Evolutionary conservation across 2,888 invertebrate species (phyloP).

Genomic region (Orgyia antiqua): DNA sequence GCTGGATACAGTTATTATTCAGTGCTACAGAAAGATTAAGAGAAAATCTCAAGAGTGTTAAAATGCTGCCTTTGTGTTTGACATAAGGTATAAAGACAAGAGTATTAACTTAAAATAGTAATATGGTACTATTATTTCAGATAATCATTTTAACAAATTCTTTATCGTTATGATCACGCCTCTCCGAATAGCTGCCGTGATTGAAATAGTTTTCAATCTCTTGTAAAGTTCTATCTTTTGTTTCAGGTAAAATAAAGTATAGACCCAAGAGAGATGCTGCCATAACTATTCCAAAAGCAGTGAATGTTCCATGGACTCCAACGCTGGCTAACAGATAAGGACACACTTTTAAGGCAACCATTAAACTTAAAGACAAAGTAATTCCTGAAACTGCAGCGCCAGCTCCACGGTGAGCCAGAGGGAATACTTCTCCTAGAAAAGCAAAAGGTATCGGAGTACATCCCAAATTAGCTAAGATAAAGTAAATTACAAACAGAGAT

Average conservation of each 20-base stretch:
- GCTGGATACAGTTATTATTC: no score
- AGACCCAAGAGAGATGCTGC: not conserved
- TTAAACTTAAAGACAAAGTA: slow-evolving; percentile 46
- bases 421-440: slow-evolving; percentile 36
- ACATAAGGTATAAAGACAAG: no score
- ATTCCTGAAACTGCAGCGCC: slow-evolving; percentile 59
- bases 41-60: no score
- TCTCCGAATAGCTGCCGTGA: slow-evolving; percentile 3
- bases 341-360: slow-evolving; percentile 40
- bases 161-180: slow-evolving; percentile 1
- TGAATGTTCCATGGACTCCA: slow-evolving; percentile 2
- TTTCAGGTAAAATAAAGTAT: slow-evolving; percentile 9
- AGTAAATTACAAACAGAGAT: slow-evolving; percentile 24
- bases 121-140: no score
- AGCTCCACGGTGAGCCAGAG: slow-evolving; percentile 31
- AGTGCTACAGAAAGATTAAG: no score
- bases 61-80: no score
- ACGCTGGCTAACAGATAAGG: slow-evolving; percentile 29
- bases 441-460: slow-evolving; percentile 33
- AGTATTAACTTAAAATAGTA: no score
- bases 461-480: slow-evolving; percentile 35
- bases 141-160: slow-evolving; percentile 2
- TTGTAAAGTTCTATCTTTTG: slow-evolving; percentile 8
- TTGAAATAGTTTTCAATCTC: slow-evolving; percentile 9
- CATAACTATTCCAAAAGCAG: slow-evolving; percentile 1